Evolutionary conservation across 2,113 vertebrate genomes (phyloP).

Genomic region (Hyperoodon ampullatus): DNA sequence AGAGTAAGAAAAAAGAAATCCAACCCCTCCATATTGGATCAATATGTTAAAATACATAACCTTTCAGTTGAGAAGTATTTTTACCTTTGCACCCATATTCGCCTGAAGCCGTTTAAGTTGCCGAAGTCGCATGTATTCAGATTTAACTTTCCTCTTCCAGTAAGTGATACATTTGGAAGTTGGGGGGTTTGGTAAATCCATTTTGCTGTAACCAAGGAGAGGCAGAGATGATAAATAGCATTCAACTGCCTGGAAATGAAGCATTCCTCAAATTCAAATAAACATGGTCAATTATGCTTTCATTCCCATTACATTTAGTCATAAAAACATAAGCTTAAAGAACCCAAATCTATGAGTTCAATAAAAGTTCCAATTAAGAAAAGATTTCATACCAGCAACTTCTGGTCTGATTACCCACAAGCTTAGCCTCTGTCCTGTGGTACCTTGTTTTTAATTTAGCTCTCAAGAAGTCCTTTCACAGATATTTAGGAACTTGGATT

Average conservation of each 20-base stretch:
- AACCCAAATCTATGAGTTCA: neutral
- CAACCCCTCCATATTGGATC: neutral
- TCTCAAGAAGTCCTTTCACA: neutral
- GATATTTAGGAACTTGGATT: neutral
- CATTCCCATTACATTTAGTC: neutral
- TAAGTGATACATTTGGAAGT: conserved; percentile 89
- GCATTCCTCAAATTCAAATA: neutral
- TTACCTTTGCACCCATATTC: conserved; percentile 94
- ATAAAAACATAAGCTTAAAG: neutral
- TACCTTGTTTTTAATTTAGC: neutral
- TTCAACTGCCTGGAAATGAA: neutral
- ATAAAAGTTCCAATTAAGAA: conserved; percentile 30
- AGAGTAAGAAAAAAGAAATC: neutral
- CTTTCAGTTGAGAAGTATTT: neutral
- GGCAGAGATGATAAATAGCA: neutral
- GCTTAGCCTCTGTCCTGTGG: neutral
- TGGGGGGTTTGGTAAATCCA: conserved; percentile 86
- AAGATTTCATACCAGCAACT: neutral
- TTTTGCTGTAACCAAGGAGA: conserved; percentile 76
- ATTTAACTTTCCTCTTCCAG: conserved; percentile 97
- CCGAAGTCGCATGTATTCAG: conserved; percentile 97
- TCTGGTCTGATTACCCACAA: neutral
- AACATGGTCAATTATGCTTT: neutral
- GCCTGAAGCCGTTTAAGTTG: conserved; percentile 96
- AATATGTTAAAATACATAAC: neutral